Evolutionary conservation across 2,113 vertebrate species (phyloP).

Genomic region (Ammodytes marinus): DNA sequence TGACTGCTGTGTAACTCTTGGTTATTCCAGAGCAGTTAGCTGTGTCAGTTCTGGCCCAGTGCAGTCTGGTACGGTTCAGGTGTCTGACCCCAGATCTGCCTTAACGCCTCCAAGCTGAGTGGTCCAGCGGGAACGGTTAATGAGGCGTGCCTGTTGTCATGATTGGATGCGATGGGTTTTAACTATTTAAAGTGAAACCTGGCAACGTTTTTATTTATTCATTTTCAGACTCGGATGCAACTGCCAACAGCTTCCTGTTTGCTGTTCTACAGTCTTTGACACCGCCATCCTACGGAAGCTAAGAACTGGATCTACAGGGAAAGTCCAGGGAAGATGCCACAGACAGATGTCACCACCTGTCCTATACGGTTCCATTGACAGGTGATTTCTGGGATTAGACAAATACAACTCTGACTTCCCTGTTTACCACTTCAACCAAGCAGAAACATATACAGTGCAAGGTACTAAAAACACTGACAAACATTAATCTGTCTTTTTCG

Average conservation of each 20-base stretch:
- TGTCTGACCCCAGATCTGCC: slow-evolving; percentile 56
- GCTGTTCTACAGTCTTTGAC: slow-evolving; percentile 4
- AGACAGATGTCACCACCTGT: neutral
- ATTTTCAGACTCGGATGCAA: neutral
- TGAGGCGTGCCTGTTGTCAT: neutral
- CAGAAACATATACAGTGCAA: slow-evolving; percentile 27
- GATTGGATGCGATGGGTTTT: slow-evolving; percentile 22
- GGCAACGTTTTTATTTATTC: slow-evolving; percentile 4
- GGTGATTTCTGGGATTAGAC: neutral
- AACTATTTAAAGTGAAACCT: slow-evolving; percentile 14
- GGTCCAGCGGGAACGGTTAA: slow-evolving; percentile 1
- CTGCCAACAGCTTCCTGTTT: neutral
- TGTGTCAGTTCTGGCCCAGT: slow-evolving; percentile 52
- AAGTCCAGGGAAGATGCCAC: neutral
- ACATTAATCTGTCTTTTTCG: slow-evolving; percentile 34
- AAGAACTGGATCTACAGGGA: neutral
- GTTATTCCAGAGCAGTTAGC: slow-evolving; percentile 31
- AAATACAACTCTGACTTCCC: slow-evolving; percentile 12
- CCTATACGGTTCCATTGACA: slow-evolving; percentile 2
- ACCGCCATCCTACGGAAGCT: neutral
- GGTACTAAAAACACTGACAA: slow-evolving; percentile 7
- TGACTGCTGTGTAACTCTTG: slow-evolving; percentile 14
- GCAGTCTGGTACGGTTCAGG: slow-evolving; percentile 16
- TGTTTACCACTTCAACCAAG: slow-evolving; percentile 11
- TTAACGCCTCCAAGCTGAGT: slow-evolving; percentile 39